Evolutionary conservation across 1,140 invertebrate genomes (phyloP).

Genomic region (Agrilus planipennis): DNA sequence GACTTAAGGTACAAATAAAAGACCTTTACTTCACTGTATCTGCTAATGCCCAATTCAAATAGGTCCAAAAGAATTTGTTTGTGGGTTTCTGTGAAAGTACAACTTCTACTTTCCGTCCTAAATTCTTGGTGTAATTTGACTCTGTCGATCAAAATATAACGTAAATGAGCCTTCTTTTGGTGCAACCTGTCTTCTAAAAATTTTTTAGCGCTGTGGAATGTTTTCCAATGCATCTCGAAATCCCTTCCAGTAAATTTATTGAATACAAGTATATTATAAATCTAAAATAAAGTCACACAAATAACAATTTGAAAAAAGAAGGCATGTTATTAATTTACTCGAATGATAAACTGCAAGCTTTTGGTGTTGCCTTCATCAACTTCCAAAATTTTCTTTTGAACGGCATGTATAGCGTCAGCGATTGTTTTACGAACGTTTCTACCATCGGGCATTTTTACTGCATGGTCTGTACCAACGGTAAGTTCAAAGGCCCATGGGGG

Average conservation of each 20-base stretch:
- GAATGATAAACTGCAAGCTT: conserved; percentile 48
- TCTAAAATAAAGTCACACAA: conserved; percentile 37
- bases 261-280: conserved; percentile 48
- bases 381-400: conserved; percentile 48
- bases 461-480: conserved; percentile 31
- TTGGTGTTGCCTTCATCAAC: conserved; percentile 63
- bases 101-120: conserved; percentile 34
- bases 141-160: conserved; percentile 51
- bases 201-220: conserved; percentile 45
- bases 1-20: conserved; percentile 8
- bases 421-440: conserved; percentile 47
- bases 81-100: conserved; percentile 45
- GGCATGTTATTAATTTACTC: conserved; percentile 24
- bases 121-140: conserved; percentile 56
- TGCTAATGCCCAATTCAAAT: conserved; percentile 50
- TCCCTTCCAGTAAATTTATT: conserved; percentile 40
- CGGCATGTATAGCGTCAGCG: conserved; percentile 37
- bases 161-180: conserved; percentile 47
- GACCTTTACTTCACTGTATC: conserved; percentile 49
- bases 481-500: conserved; percentile 32
- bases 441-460: conserved; percentile 47
- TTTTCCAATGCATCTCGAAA: conserved; percentile 45
- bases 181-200: conserved; percentile 49
- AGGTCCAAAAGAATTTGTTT: conserved; percentile 48
- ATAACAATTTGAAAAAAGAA: too few species aligned